Evolutionary conservation across 2,797 vertebrate species (phyloP).

Genomic region (Darevskia mixta): DNA sequence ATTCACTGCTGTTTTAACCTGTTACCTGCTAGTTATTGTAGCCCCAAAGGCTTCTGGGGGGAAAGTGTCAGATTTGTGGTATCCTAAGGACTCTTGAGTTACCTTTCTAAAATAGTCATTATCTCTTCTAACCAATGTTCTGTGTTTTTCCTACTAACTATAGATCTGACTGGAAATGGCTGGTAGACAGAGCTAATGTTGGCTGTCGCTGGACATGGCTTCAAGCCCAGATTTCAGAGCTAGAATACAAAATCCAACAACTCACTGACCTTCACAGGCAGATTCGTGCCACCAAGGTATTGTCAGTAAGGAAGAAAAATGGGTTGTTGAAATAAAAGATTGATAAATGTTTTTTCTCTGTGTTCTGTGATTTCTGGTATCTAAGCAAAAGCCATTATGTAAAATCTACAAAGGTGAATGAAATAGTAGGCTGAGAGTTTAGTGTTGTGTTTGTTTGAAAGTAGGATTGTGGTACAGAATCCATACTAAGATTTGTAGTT

Average conservation of each 20-base stretch:
- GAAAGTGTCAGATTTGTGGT: neutral
- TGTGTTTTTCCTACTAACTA: slow-evolving; percentile 80
- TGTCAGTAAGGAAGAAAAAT: slow-evolving; percentile 52
- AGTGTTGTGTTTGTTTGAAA: neutral
- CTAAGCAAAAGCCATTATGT: slow-evolving; percentile 30
- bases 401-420: slow-evolving; percentile 9
- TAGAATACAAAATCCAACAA: slow-evolving; percentile 90
- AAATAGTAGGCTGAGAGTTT: neutral
- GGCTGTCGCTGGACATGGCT: slow-evolving; percentile 95
- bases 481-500: neutral
- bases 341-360: neutral
- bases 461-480: neutral
- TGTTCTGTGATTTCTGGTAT: slow-evolving; percentile 12
- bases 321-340: slow-evolving; percentile 47
- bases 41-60: neutral
- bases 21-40: neutral
- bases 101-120: slow-evolving; percentile 69
- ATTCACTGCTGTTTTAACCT: too few relatives aligned
- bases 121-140: slow-evolving; percentile 73
- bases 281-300: slow-evolving; percentile 89
- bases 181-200: slow-evolving; percentile 88
- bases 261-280: slow-evolving; percentile 87
- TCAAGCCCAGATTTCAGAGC: slow-evolving; percentile 89
- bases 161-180: slow-evolving; percentile 87
- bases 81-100: slow-evolving; percentile 33